Evolutionary conservation across 2,888 invertebrate genomes (phyloP), one percentile per base, ranked within the genome.

Genomic region (Noctua comes): DNA sequence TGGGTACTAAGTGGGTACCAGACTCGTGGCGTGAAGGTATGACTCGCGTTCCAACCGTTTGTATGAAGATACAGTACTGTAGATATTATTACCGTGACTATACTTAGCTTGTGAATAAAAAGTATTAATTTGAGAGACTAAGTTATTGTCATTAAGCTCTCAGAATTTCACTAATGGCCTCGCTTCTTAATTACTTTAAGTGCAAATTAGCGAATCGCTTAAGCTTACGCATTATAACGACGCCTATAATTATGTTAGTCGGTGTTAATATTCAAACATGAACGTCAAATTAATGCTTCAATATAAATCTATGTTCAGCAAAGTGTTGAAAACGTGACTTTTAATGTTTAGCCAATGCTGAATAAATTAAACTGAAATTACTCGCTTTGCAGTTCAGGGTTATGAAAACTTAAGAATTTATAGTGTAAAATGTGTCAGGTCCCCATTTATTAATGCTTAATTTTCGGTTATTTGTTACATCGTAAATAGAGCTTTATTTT

Each of bases 221-320:
- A 62, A 68, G 79, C 73, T 79, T 77, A 68, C n/a, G 57, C 54
- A 31, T 81, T 84, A 68, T 31, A 64, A 64, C 68, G 68, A 48
- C 40, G 59, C 40, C 40, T 64, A 83, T 79, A 73, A 81, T 85
- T 81, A 75, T 64, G 68, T 81, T 59, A 69, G 69, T 73, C 57
- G 64, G 73, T 82, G 82, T 86, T 87, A 77, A 81, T 81, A 81
- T 74, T 85, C 70, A 76, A 76, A 88, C 76, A 71, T 66, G 78
- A 76, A 81, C 59, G 82, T 74, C 71, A 85, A 86, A 85, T 80
- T 76, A 77, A 76, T 73, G 57, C 59, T 76, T 82, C 62, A 79
- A 78, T 76, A 82, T 77, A 72, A 82, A 77, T 85, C 69, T 82
- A 66, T 75, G 76, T 72, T 73, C 36, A 85, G 68, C 36, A 51